These are phyloP conservation scores for Isichthys henryi DNA, from an alignment of 2,113 vertebrate genomes.

Conservation along the genomic window DNA sequence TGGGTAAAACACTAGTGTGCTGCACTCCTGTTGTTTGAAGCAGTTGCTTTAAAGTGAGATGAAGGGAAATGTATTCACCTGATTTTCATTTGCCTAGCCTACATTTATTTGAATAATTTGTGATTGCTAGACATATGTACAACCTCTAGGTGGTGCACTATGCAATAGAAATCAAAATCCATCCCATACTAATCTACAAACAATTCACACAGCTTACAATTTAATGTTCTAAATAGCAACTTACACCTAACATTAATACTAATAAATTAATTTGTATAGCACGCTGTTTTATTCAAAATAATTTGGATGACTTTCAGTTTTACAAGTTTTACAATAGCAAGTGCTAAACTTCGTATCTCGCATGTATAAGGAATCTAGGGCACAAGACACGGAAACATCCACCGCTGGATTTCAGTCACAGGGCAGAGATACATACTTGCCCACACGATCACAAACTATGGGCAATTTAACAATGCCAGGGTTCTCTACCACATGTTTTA, in stretches of 20 bases:
- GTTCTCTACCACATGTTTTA: background rate
- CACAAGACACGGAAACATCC: background rate
- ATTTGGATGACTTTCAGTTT: background rate
- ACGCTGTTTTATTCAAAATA: background rate
- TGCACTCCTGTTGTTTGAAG: background rate
- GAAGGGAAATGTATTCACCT: background rate
- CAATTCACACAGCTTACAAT: background rate
- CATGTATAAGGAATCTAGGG: background rate
- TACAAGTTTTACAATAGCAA: background rate
- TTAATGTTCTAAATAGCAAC: background rate
- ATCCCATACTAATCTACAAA: background rate
- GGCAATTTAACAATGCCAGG: background rate
- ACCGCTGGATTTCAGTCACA: background rate
- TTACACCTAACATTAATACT: background rate
- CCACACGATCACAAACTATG: background rate
- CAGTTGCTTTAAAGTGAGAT: background rate
- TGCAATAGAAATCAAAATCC: background rate
- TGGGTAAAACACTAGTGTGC: background rate
- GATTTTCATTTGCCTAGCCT: background rate
- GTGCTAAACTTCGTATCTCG: background rate
- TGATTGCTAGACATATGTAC: background rate
- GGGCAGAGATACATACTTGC: background rate
- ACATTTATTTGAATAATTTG: background rate
- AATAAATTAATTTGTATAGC: background rate
- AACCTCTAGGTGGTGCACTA: conserved; percentile 16